These are phyloP conservation scores for Sebastes iracundus DNA, from an alignment of 2,797 vertebrate genomes.

Conservation along the genomic window DNA sequence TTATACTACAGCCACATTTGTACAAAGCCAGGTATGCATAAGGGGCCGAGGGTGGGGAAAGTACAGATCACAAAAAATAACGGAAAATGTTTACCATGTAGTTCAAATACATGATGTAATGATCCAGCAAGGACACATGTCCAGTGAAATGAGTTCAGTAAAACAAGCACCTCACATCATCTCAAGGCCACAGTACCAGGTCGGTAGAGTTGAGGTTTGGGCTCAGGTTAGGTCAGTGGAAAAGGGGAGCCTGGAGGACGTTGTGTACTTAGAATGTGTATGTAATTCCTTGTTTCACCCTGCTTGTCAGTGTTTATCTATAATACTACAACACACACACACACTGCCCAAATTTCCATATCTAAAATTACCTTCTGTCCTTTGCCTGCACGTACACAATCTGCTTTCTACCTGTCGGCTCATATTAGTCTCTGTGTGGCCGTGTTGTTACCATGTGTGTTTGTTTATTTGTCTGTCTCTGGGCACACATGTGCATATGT, in stretches of 20 bases:
- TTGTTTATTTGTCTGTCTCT: background rate
- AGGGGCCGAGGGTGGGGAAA: background rate
- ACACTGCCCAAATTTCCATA: slow-evolving; percentile 42
- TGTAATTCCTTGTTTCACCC: slow-evolving; percentile 13
- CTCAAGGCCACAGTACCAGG: background rate
- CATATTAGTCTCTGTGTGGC: slow-evolving; percentile 18
- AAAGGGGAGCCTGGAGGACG: slow-evolving; percentile 1
- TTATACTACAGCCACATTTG: background rate
- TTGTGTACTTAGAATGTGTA: slow-evolving; percentile 1
- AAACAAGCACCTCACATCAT: background rate
- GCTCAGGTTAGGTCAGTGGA: slow-evolving; percentile 7
- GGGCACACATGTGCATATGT: background rate
- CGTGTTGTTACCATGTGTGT: slow-evolving; percentile 1
- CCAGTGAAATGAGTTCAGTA: background rate
- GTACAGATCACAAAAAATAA: background rate
- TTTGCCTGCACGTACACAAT: slow-evolving; percentile 39
- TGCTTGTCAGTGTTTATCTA: slow-evolving; percentile 35
- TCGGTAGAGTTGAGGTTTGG: background rate
- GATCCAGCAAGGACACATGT: background rate
- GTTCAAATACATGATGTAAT: background rate
- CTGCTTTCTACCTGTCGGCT: slow-evolving; percentile 23
- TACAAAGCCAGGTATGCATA: background rate
- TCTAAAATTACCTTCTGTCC: slow-evolving; percentile 58
- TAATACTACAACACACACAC: slow-evolving; percentile 4
- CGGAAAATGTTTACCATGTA: background rate